phyloP scores from a whole-genome alignment of 2,113 vertebrate genomes.

The Ciconia boyciana region DNA sequence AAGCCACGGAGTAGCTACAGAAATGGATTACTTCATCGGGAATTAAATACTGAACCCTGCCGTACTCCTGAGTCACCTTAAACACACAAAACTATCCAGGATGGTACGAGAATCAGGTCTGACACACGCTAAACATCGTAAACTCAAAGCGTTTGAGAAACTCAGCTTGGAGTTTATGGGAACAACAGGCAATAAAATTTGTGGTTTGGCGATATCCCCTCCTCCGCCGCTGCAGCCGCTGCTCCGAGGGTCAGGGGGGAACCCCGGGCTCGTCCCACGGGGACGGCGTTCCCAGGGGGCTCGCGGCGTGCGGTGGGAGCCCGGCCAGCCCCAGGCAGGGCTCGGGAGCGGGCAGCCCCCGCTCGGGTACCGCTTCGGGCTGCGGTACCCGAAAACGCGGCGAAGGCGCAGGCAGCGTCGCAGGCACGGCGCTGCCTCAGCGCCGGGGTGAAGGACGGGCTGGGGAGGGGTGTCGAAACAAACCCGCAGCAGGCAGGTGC shows the following conservation, averaged over 20 bases:
- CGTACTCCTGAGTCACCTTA: not conserved
- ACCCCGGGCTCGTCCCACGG: fast-evolving
- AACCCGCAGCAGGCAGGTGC: not conserved
- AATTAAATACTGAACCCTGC: not conserved
- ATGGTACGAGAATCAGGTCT: not conserved
- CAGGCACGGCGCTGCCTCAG: not conserved
- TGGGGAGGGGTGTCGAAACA: not conserved
- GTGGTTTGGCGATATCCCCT: not conserved
- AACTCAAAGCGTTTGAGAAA: not conserved
- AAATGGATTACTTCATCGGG: fast-evolving
- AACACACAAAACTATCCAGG: not conserved
- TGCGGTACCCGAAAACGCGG: fast-evolving
- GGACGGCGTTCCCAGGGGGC: not conserved
- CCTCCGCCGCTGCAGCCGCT: fast-evolving
- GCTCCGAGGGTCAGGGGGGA: not conserved
- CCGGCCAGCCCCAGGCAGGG: not conserved
- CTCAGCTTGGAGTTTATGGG: not conserved
- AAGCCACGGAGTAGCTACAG: not conserved
- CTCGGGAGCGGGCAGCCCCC: not conserved
- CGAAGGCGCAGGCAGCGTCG: fast-evolving
- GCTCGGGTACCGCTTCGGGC: too few relatives aligned
- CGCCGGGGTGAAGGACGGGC: fast-evolving
- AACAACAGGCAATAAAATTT: not conserved
- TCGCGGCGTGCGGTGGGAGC: fast-evolving
- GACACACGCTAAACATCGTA: not conserved